phyloP scores from a whole-genome alignment of 2,888 invertebrate genomes.

The Harmothoe impar region DNA sequence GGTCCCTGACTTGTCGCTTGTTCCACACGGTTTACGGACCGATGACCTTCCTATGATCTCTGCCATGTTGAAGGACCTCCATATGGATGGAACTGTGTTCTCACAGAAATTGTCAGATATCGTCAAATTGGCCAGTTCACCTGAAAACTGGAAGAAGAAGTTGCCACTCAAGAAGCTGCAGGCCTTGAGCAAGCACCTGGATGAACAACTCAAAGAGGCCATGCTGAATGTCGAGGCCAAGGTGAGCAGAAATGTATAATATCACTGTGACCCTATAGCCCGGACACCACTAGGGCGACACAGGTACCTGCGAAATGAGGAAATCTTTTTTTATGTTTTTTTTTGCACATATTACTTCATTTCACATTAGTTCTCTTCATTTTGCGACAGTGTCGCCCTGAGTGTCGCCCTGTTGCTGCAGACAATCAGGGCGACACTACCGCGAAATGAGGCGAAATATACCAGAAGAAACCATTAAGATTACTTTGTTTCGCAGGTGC shows the following conservation, averaged over 20 bases:
- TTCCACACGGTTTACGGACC: neutral
- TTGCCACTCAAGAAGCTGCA: slow-evolving; percentile 8
- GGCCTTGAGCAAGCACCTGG: neutral
- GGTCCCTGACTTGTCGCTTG: neutral
- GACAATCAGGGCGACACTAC: too few species aligned
- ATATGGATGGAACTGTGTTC: neutral
- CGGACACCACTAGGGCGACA: too few species aligned
- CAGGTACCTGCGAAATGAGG: too few species aligned
- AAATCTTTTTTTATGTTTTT: too few species aligned
- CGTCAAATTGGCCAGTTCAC: neutral
- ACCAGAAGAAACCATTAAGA: too few species aligned
- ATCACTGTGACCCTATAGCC: too few species aligned
- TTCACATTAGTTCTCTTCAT: too few species aligned
- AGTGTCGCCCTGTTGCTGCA: too few species aligned
- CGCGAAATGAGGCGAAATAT: too few species aligned
- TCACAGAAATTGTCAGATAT: neutral
- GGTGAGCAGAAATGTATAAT: neutral
- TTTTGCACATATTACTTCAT: too few species aligned
- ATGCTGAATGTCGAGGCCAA: neutral
- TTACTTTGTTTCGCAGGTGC: too few species aligned
- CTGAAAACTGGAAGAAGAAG: slow-evolving; percentile 19
- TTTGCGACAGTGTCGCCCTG: too few species aligned
- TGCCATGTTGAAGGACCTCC: neutral
- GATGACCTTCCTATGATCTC: slow-evolving; percentile 24
- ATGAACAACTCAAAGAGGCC: neutral